Evolutionary conservation across 1,140 invertebrate species (phyloP).

Genomic region (Mya arenaria): DNA sequence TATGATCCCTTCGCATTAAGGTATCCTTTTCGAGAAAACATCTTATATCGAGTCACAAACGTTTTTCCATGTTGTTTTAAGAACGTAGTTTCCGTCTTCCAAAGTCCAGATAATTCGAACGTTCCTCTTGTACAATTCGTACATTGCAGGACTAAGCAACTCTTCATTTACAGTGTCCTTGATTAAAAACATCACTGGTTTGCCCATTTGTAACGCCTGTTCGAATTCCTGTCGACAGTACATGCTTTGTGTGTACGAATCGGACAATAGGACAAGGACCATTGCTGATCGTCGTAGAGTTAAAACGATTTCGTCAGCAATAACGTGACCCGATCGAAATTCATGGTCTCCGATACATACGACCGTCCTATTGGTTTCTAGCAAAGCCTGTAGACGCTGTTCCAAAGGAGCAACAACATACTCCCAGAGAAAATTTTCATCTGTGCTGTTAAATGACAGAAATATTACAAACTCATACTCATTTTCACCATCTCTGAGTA

Average conservation of each 20-base stretch:
- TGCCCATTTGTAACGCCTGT: neutral
- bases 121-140: neutral
- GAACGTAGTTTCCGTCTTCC: neutral
- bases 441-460: neutral
- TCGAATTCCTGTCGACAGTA: constrained; percentile 7
- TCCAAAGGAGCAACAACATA: neutral
- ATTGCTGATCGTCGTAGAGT: neutral
- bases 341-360: neutral
- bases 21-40: too few species aligned
- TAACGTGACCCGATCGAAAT: neutral
- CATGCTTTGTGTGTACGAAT: neutral
- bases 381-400: neutral
- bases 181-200: constrained; percentile 5
- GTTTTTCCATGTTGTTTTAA: constrained; percentile 14
- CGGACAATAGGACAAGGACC: neutral
- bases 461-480: neutral
- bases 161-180: neutral
- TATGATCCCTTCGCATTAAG: too few species aligned
- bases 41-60: neutral
- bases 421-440: neutral
- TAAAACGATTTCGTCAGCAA: neutral
- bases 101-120: neutral
- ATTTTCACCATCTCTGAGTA: neutral
- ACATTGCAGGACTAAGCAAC: neutral
- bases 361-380: neutral